Conservation (phyloP, 2,113 vertebrate species). For the Columba janthina region DNA sequence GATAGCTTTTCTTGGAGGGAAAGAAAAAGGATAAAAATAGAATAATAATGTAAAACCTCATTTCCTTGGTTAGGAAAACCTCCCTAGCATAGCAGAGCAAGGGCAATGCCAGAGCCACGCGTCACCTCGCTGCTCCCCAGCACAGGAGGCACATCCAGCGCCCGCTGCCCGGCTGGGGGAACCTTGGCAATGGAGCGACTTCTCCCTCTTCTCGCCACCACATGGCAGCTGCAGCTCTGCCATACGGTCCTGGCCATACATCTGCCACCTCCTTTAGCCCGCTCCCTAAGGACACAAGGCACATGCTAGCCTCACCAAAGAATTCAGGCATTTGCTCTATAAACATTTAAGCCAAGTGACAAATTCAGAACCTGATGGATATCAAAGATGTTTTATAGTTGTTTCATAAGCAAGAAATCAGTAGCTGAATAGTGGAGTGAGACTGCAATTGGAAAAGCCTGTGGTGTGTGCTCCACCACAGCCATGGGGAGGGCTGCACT, state of each 20-base stretch:
- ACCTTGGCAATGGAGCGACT: neutral
- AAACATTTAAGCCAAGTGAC: neutral
- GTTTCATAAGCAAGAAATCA: neutral
- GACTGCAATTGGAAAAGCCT: neutral
- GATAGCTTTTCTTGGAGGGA: neutral
- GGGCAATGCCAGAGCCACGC: neutral
- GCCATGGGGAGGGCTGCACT: fast-evolving
- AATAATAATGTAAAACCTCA: neutral
- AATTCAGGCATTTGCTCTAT: neutral
- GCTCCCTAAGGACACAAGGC: neutral
- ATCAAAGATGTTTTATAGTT: neutral
- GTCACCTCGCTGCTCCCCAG: neutral
- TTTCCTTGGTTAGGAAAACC: neutral
- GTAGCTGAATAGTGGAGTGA: neutral
- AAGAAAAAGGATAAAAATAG: neutral
- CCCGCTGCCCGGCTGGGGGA: fast-evolving
- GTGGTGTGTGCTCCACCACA: neutral
- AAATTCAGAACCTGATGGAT: neutral
- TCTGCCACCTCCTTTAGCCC: neutral
- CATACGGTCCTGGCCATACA: neutral
- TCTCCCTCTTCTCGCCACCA: neutral
- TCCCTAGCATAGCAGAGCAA: neutral
- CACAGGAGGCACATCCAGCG: neutral
- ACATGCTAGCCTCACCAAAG: neutral
- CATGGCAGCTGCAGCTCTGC: neutral